These are phyloP conservation scores for Mechanitis messenoides DNA, from an alignment of 2,888 invertebrate genomes.

Conservation along the genomic window DNA sequence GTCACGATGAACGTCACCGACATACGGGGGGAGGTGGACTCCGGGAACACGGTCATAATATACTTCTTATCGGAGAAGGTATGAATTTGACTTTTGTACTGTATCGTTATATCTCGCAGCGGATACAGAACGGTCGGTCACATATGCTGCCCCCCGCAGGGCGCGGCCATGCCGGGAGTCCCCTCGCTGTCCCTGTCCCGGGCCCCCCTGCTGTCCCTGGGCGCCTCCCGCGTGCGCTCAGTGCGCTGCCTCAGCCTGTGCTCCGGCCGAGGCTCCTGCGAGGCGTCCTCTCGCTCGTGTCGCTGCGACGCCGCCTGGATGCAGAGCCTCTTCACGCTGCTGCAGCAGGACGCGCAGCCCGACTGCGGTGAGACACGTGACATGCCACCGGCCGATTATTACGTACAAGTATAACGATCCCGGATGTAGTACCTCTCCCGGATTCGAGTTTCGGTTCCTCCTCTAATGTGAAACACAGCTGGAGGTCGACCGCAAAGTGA, in stretches of 20 bases:
- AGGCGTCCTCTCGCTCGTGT: conserved; percentile 88
- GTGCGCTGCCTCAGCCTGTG: conserved; percentile 94
- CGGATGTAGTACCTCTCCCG: too few relatives aligned
- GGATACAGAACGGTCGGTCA: too few relatives aligned
- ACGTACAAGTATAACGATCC: too few relatives aligned
- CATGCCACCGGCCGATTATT: too few relatives aligned
- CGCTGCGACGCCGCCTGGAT: conserved; percentile 98
- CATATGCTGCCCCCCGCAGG: conserved; percentile 34
- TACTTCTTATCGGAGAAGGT: conserved; percentile 81
- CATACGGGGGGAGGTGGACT: conserved; percentile 76
- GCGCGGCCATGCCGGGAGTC: conserved; percentile 47
- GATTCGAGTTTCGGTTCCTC: too few relatives aligned
- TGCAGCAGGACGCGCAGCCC: conserved; percentile 86
- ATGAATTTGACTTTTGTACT: conserved; percentile 30
- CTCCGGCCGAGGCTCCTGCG: conserved; percentile 93
- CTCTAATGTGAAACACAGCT: too few relatives aligned
- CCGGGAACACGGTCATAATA: conserved; percentile 79
- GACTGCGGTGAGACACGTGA: conserved; percentile 82
- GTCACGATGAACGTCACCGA: conserved; percentile 78
- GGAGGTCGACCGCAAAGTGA: too few relatives aligned
- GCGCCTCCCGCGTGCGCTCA: conserved; percentile 87
- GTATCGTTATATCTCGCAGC: too few relatives aligned
- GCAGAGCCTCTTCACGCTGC: conserved; percentile 87
- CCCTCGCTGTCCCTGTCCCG: conserved; percentile 38
- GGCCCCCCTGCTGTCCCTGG: conserved; percentile 44